phyloP scores from a whole-genome alignment of 2,113 vertebrate genomes.

The Setophaga coronata region DNA sequence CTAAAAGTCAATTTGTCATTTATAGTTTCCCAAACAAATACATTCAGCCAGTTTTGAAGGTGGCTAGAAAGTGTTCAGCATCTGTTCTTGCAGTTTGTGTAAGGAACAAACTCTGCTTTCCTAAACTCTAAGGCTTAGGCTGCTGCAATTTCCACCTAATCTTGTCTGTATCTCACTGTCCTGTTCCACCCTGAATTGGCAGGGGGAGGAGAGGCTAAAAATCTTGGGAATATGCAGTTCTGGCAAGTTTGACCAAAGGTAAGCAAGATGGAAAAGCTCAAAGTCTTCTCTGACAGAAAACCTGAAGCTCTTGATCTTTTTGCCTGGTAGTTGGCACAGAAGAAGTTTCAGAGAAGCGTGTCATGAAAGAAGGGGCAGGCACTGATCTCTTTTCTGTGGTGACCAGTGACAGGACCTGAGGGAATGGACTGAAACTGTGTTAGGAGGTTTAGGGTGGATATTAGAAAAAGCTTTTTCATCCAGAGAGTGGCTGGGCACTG shows the following conservation, averaged over 20 bases:
- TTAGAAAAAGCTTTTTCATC: not conserved
- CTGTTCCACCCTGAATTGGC: not conserved
- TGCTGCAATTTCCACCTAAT: not conserved
- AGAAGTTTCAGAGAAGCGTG: not conserved
- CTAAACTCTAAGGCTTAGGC: not conserved
- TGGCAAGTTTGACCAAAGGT: not conserved
- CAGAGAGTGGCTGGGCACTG: not conserved
- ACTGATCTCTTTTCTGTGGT: not conserved
- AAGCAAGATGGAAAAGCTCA: not conserved
- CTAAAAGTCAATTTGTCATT: conserved; percentile 79
- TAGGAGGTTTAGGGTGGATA: not conserved
- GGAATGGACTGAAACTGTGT: not conserved
- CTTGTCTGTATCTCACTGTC: not conserved
- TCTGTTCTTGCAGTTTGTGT: not conserved
- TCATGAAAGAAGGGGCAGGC: not conserved
- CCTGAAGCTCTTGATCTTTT: not conserved
- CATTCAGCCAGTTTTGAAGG: conserved; percentile 35
- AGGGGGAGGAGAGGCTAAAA: not conserved
- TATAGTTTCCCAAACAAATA: conserved; percentile 79
- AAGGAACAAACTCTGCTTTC: not conserved
- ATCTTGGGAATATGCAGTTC: not conserved
- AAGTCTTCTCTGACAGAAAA: not conserved
- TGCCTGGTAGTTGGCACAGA: not conserved
- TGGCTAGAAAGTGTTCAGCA: not conserved
- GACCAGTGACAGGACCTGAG: not conserved